Conservation (phyloP, 2,888 invertebrate genomes). For the Euproctis similis region DNA sequence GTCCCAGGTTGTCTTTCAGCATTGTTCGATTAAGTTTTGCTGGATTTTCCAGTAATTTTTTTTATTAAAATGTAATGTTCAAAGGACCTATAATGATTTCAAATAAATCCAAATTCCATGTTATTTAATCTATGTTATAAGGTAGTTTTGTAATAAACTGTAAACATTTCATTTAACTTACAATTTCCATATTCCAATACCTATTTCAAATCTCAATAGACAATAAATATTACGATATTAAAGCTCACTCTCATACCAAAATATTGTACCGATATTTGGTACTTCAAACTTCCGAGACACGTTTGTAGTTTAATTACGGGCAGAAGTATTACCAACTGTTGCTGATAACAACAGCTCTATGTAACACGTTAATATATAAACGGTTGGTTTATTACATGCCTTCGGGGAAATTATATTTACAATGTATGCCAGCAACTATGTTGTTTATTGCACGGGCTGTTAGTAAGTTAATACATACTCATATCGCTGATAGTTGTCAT, state of each 20-base stretch:
- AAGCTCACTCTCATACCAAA: constrained; percentile 2
- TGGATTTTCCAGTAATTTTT: too few relatives aligned
- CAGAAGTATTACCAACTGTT: constrained; percentile 24
- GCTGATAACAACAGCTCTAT: constrained; percentile 29
- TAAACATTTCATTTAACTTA: too few relatives aligned
- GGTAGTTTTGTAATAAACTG: too few relatives aligned
- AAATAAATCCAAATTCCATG: too few relatives aligned
- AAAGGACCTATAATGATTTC: too few relatives aligned
- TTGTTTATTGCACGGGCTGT: constrained; percentile 18
- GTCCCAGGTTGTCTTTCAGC: too few relatives aligned
- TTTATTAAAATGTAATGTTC: too few relatives aligned
- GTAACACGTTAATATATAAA: constrained; percentile 26
- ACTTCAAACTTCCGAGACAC: constrained; percentile 5
- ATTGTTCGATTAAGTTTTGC: too few relatives aligned
- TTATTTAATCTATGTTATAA: too few relatives aligned
- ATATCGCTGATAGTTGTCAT: background rate
- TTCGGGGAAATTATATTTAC: constrained; percentile 30
- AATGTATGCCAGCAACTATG: constrained; percentile 12
- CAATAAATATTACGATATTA: background rate
- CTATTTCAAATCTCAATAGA: constrained; percentile 8
- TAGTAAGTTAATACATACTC: constrained; percentile 3
- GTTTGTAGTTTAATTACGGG: constrained; percentile 17
- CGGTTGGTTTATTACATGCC: constrained; percentile 24
- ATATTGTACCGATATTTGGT: constrained; percentile 6
- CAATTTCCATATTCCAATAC: too few relatives aligned